These are phyloP conservation scores for Leptinotarsa undecemlineata DNA, from an alignment of 1,140 invertebrate genomes.

Conservation along the genomic window DNA sequence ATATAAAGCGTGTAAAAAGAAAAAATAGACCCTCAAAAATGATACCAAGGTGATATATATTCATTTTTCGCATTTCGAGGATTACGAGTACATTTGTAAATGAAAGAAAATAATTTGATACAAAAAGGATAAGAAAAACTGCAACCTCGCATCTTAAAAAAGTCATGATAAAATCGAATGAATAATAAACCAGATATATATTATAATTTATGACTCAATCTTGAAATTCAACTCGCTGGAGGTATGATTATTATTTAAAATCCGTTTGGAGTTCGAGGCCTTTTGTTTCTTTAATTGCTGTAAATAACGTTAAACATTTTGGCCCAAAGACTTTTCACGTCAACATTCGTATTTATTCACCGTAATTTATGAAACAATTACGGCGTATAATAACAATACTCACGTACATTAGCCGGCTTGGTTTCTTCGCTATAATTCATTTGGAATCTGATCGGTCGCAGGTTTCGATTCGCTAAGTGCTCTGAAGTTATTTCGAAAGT, in stretches of 20 bases:
- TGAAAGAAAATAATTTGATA: too few species aligned
- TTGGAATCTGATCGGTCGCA: slow-evolving; percentile 2
- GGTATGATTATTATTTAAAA: slow-evolving; percentile 28
- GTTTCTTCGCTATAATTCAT: slow-evolving; percentile 15
- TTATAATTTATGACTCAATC: slow-evolving; percentile 25
- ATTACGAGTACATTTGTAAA: too few species aligned
- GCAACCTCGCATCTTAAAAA: slow-evolving; percentile 9
- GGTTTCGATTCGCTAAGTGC: neutral
- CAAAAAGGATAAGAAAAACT: neutral
- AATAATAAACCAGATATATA: slow-evolving; percentile 22
- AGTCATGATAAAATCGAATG: slow-evolving; percentile 20
- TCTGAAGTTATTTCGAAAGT: too few species aligned
- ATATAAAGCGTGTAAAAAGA: too few species aligned
- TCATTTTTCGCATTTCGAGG: too few species aligned
- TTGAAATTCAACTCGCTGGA: slow-evolving; percentile 14
- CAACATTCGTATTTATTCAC: slow-evolving; percentile 25
- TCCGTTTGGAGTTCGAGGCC: slow-evolving; percentile 20
- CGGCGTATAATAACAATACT: slow-evolving; percentile 25
- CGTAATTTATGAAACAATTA: slow-evolving; percentile 28
- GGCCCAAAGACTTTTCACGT: slow-evolving; percentile 11
- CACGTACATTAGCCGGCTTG: slow-evolving; percentile 4
- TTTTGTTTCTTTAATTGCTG: slow-evolving; percentile 29
- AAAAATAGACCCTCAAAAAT: too few species aligned
- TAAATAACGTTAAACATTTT: slow-evolving; percentile 24
- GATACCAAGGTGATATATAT: too few species aligned